Base-by-base conservation (phyloP, 2,797 vertebrate species). In the Spizella passerina region DNA sequence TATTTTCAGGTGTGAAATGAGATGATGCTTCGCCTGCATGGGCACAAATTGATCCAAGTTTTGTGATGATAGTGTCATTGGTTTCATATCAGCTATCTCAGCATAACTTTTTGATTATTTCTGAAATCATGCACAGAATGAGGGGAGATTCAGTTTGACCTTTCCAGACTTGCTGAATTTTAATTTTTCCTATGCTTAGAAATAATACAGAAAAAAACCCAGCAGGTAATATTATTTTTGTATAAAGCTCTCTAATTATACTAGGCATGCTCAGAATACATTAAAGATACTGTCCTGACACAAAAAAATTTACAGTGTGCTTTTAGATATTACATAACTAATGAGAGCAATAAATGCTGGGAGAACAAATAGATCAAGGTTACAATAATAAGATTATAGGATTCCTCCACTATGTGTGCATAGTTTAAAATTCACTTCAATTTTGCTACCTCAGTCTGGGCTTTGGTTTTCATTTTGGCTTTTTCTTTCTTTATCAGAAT, bases 141-240 rank as follows among this genome's bases (percentile, higher is more conserved):
- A 94, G 88, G 52, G 81, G 68, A 92, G 68, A 82, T 75, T 70
- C n/a, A 43, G 30, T 77, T 73, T 92, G 92, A 95, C 90, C 88
- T 92, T 90, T 90, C 57, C 53, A 87, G 75, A 80, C 57, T 88
- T 75, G 30, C 81, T 90, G 78, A 68, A 81, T 95, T 91, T 95
- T 82, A 80, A 78, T 94, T 95, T 88, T 89, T 89, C 68, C 50
- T 65, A 7, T 61, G 39, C 78, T 71, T 94, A 75, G 79, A 95
- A 87, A 86, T 73, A 82, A 88, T 46, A 55, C 22, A 76, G 80
- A 47, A 92, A 93, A 91, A 65, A 46, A 0, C 9, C 43, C 90
- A 96, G 88, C 86, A 93, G 64, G 64, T 95, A 72, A 64, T 82
- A 94, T 72, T 95, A 69, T 76, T 93, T 96, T 83, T 80, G 47